phyloP scores from a whole-genome alignment of 2,113 vertebrate genomes.

The Gyps fulvus region DNA sequence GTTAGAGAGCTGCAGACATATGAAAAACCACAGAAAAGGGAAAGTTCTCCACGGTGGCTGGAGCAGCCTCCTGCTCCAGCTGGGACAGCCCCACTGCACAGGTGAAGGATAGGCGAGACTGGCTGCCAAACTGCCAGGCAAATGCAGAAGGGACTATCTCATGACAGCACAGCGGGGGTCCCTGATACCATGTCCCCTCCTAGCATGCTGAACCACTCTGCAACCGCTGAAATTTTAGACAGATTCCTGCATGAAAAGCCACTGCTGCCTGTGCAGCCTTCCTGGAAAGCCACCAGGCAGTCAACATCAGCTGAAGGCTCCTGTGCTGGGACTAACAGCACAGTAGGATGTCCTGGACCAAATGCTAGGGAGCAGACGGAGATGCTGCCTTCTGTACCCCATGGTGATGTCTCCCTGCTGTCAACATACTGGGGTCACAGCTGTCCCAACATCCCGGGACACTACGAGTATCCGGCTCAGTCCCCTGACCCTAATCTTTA shows the following conservation, averaged over 20 bases:
- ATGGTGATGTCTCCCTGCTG: not conserved
- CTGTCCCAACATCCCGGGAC: not conserved
- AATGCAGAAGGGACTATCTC: not conserved
- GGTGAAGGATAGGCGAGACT: not conserved
- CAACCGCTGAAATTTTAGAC: not conserved
- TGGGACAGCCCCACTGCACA: not conserved
- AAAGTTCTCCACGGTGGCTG: not conserved
- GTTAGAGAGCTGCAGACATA: not conserved
- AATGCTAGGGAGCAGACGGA: not conserved
- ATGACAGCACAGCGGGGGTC: not conserved
- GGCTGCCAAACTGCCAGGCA: not conserved
- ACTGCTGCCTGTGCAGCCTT: not conserved
- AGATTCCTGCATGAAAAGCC: not conserved
- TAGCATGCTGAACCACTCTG: not conserved
- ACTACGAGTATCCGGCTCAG: accelerated
- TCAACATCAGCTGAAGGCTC: not conserved
- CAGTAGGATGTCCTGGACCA: not conserved
- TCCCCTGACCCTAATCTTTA: not conserved
- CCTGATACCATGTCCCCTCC: not conserved
- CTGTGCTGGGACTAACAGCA: not conserved
- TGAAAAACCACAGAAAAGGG: accelerated
- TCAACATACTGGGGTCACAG: not conserved
- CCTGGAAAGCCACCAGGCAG: not conserved
- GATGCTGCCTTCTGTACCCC: not conserved
- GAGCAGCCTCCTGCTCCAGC: not conserved